Percentiles rank a stretch among this genome's conserved stretches.
phyloP scores from a whole-genome alignment of 2,797 vertebrate species.

The Siniperca scherzeri region DNA sequence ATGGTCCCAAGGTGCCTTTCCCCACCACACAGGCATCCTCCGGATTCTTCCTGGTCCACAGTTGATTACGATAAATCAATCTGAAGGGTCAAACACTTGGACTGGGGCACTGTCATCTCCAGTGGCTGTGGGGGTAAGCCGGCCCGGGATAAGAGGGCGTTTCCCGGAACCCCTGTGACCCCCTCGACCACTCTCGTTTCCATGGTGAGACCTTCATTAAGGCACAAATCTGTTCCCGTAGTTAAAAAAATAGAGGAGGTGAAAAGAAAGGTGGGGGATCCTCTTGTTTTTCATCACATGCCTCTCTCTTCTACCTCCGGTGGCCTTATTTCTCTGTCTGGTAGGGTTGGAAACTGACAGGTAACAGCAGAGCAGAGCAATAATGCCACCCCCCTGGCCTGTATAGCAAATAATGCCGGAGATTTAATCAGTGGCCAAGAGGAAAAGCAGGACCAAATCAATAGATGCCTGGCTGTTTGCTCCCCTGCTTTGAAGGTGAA shows the following conservation, averaged over 20 bases:
- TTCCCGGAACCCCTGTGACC: conserved; percentile 67
- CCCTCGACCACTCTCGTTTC: conserved; percentile 74
- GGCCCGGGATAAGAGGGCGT: conserved; percentile 69
- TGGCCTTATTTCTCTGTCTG: conserved; percentile 71
- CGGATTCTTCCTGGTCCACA: conserved; percentile 81
- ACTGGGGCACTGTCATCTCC: conserved; percentile 77
- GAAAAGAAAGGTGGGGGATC: conserved; percentile 34
- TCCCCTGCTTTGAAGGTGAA: conserved; percentile 81
- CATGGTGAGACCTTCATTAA: conserved; percentile 80
- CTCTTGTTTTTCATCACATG: conserved; percentile 73
- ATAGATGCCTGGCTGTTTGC: conserved; percentile 80
- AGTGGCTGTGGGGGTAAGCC: conserved; percentile 64
- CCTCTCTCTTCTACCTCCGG: conserved; percentile 62
- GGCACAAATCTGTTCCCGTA: conserved; percentile 69
- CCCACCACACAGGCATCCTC: conserved; percentile 76
- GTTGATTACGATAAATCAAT: conserved; percentile 89
- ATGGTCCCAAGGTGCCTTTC: conserved; percentile 89
- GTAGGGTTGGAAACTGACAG: conserved; percentile 71
- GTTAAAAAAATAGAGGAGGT: conserved; percentile 28
- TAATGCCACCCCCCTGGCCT: conserved; percentile 70
- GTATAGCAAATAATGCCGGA: conserved; percentile 80
- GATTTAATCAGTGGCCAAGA: conserved; percentile 85
- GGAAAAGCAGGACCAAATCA: conserved; percentile 82
- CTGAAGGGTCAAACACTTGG: conserved; percentile 83
- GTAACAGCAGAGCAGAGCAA: conserved; percentile 75